phyloP scores from a whole-genome alignment of 2,113 vertebrate genomes.

The Machaerirhynchus nigripectus region DNA sequence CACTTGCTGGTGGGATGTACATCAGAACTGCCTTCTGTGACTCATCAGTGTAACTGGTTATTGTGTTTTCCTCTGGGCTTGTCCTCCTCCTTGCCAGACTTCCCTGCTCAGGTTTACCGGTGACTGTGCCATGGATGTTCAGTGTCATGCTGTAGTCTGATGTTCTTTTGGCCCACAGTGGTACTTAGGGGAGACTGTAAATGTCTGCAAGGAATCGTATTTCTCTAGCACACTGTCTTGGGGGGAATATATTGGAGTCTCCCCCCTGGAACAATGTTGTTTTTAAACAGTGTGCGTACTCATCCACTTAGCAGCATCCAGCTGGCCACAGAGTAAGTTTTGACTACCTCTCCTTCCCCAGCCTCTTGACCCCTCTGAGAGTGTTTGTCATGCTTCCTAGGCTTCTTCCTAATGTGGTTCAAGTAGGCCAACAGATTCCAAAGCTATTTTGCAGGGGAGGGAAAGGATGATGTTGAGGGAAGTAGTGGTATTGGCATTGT shows the following conservation, averaged over 20 bases:
- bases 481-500: neutral
- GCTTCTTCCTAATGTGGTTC: neutral
- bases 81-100: neutral
- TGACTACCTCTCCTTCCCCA: neutral
- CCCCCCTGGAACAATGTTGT: accelerated
- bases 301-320: neutral
- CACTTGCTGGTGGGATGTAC: neutral
- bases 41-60: neutral
- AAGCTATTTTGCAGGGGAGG: neutral
- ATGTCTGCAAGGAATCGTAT: neutral
- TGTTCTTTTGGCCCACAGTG: neutral
- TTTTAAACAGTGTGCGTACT: neutral
- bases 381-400: neutral
- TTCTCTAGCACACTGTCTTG: neutral
- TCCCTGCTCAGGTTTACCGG: neutral
- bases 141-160: neutral
- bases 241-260: neutral
- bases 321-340: neutral
- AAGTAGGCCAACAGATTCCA: neutral
- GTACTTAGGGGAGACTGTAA: neutral
- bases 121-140: neutral
- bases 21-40: neutral
- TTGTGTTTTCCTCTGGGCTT: neutral
- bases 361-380: neutral
- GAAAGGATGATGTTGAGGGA: neutral